Evolutionary conservation across 2,888 invertebrate species (phyloP).

Genomic region (Trachelus tabidus): DNA sequence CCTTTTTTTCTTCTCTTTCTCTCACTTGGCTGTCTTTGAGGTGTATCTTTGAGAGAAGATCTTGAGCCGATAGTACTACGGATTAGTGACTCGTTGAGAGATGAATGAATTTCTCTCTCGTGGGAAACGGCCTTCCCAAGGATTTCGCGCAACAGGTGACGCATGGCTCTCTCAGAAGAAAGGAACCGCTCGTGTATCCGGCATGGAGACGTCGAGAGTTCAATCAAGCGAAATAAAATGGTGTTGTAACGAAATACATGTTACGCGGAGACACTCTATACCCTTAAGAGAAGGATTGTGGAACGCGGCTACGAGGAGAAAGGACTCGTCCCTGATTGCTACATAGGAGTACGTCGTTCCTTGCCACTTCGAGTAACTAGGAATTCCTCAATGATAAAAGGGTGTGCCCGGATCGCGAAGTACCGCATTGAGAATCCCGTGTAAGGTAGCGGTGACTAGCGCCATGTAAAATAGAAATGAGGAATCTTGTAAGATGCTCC

Average conservation of each 20-base stretch:
- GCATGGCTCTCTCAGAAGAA: neutral
- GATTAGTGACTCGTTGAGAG: neutral
- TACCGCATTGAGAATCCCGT: neutral
- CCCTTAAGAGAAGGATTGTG: neutral
- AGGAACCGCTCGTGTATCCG: neutral
- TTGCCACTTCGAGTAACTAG: neutral
- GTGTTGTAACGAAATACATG: neutral
- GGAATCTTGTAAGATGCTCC: neutral
- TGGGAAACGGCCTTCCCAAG: neutral
- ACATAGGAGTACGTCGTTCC: neutral
- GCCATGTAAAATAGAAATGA: neutral
- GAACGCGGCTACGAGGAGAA: neutral
- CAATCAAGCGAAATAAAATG: neutral
- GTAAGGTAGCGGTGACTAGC: neutral
- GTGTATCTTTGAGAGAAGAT: neutral
- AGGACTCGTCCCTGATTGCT: neutral
- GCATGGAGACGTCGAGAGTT: neutral
- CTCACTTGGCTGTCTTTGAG: neutral
- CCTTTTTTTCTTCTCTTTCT: neutral
- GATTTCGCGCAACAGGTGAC: neutral
- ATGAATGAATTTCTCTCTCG: neutral
- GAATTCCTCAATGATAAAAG: neutral
- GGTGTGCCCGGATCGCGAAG: neutral
- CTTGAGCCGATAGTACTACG: neutral
- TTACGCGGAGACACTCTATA: neutral